Percentiles rank a stretch among this genome's conserved stretches.
Evolutionary conservation across 2,888 invertebrate genomes (phyloP).

Genomic region (Scotopteryx bipunctaria): DNA sequence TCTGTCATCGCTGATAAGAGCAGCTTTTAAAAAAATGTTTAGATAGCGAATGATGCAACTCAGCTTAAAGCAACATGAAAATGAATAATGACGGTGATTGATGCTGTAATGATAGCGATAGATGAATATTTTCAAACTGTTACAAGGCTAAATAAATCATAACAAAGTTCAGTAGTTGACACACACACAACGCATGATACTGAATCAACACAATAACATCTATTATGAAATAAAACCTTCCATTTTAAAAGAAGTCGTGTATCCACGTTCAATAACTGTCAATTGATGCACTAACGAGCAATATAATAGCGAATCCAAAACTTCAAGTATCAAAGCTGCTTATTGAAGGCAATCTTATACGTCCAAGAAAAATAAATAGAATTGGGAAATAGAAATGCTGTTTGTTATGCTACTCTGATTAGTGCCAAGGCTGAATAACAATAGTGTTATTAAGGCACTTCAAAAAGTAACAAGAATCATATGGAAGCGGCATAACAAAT

Average conservation of each 20-base stretch:
- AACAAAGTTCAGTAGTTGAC: slow-evolving; percentile 46
- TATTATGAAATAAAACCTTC: slow-evolving; percentile 53
- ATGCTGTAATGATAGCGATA: slow-evolving; percentile 26
- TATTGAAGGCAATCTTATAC: slow-evolving; percentile 56
- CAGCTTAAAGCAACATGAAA: slow-evolving; percentile 23
- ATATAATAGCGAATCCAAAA: slow-evolving; percentile 56
- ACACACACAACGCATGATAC: slow-evolving; percentile 39
- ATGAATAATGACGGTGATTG: slow-evolving; percentile 25
- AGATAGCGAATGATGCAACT: slow-evolving; percentile 21
- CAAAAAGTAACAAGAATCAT: slow-evolving; percentile 45
- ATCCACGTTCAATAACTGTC: slow-evolving; percentile 38
- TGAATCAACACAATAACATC: slow-evolving; percentile 39
- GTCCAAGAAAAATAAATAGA: slow-evolving; percentile 62
- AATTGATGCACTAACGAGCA: slow-evolving; percentile 59
- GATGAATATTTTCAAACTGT: slow-evolving; percentile 30
- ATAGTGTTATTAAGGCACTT: slow-evolving; percentile 66
- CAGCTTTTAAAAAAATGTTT: slow-evolving; percentile 35
- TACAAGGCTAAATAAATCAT: slow-evolving; percentile 47
- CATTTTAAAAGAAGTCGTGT: slow-evolving; percentile 57
- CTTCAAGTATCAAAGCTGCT: slow-evolving; percentile 53
- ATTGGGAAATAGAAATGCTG: slow-evolving; percentile 51
- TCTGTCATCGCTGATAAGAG: slow-evolving; percentile 50
- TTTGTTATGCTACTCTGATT: slow-evolving; percentile 46
- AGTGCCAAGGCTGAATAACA: slow-evolving; percentile 70
- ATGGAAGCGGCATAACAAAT: slow-evolving; percentile 38